These are phyloP conservation scores for Sinelater perroti DNA, from an alignment of 2,888 invertebrate genomes.

Conservation along the genomic window DNA sequence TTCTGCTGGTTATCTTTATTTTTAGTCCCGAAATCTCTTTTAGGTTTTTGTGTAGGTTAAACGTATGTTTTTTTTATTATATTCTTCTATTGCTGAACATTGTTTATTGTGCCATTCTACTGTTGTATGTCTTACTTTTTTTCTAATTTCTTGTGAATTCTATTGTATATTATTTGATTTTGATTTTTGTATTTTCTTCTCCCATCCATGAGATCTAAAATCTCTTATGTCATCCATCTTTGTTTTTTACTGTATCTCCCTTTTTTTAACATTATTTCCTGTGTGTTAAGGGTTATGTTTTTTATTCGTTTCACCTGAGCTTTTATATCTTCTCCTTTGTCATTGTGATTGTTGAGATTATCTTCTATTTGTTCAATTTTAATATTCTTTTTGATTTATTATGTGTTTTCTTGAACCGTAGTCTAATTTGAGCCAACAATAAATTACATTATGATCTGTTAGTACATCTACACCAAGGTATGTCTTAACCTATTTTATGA, in stretches of 20 bases:
- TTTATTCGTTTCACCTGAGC: constrained; percentile 4
- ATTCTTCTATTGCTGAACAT: not conserved
- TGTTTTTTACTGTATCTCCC: not conserved
- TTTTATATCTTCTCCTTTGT: not conserved
- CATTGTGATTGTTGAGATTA: constrained; percentile 1
- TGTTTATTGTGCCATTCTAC: constrained; percentile 2
- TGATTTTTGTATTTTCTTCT: constrained; percentile 8
- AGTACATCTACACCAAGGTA: too few relatives aligned
- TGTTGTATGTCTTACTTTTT: constrained; percentile 13
- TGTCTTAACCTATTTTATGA: too few relatives aligned
- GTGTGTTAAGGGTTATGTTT: not conserved
- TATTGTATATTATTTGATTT: constrained; percentile 1
- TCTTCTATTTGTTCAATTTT: constrained; percentile 4
- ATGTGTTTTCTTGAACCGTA: too few relatives aligned
- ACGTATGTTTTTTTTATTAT: not conserved
- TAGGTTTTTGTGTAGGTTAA: constrained; percentile 8
- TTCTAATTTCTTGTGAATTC: constrained; percentile 11
- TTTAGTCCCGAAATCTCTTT: constrained; percentile 3
- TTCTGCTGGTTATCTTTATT: not conserved
- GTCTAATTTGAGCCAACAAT: too few relatives aligned
- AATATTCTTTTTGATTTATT: too few relatives aligned
- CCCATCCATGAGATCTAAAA: constrained; percentile 7
- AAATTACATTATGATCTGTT: too few relatives aligned
- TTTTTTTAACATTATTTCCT: constrained; percentile 5
- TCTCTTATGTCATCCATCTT: constrained; percentile 11